Evolutionary conservation across 1,140 invertebrate species (phyloP), one percentile per base, ranked within the genome.

Genomic region (Scaptomyza graminum): DNA sequence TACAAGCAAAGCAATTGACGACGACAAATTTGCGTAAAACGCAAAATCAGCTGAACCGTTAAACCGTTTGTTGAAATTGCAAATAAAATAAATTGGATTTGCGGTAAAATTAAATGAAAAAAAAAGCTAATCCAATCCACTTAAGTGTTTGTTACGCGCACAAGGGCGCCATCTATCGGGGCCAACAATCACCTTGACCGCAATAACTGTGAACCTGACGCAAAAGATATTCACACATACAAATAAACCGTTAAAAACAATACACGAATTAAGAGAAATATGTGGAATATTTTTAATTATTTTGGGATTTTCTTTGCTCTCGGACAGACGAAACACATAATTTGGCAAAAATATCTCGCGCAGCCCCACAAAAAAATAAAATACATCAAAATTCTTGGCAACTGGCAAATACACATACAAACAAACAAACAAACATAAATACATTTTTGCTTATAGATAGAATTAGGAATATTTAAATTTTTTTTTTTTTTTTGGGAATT

Each of bases 11-110:
- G 65, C 82, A 87, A 85, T 85, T 88, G 81, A 76, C 75, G 67
- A 60, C 78, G 37, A 34, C 31, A 75, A 85, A 85, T 85, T 85
- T 78, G 74, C 52, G 57, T 31, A 64, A 85, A 85, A 78, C 77
- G 81, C 77, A 85, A 81, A 87, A 87, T 85, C 70, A 78, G 63
- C 74, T 71, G 37, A 60, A 61, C 39, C 37, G 41, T 46, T 57
- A 44, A 64, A 68, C 49, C 57, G 54, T 63, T 68, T 57, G 55
- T 67, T 57, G 51, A 81, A 66, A 79, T 62, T 66, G 67, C 62
- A 59, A 84, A 85, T 82, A 49, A 72, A 85, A 79, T 82, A 82
- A 85, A 85, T 85, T 85, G 82, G 82, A 85, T 85, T 85, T 87
- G 47, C 15, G 49, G 5, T 31, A 18, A 41, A n/a, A 1, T n/a